Conservation (phyloP, 2,113 vertebrate species). For the Coturnix japonica region DNA sequence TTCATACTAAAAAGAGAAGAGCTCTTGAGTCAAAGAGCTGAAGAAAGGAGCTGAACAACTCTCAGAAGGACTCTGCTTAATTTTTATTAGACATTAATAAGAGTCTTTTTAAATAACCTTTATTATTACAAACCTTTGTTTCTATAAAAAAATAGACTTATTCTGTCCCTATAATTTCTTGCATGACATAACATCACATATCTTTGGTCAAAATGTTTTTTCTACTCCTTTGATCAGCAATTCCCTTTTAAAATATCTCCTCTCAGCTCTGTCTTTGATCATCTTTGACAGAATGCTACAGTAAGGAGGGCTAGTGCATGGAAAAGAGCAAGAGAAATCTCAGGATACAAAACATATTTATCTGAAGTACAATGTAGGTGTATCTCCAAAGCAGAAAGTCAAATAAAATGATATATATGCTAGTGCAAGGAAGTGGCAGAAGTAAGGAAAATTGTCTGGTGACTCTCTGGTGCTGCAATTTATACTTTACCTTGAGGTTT, state of each 20-base stretch:
- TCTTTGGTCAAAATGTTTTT: neutral
- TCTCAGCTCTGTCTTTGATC: constrained; percentile 48
- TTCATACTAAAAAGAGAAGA: neutral
- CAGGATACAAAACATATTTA: neutral
- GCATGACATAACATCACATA: neutral
- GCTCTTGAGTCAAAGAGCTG: neutral
- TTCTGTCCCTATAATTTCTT: neutral
- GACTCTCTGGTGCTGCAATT: constrained; percentile 21
- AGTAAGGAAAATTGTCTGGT: neutral
- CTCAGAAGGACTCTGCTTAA: neutral
- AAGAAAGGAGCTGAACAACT: neutral
- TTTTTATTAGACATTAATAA: neutral
- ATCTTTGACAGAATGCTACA: constrained; percentile 13
- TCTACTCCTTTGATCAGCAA: constrained; percentile 48
- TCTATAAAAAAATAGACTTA: neutral
- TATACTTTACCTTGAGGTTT: constrained; percentile 35
- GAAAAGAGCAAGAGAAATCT: constrained; percentile 21
- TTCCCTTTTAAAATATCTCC: constrained; percentile 46
- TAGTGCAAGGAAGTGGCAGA: neutral
- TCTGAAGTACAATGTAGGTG: neutral
- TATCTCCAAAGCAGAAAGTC: constrained; percentile 1
- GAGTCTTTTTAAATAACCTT: fast-evolving
- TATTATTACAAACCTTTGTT: neutral
- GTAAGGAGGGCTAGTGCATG: neutral
- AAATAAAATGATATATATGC: neutral